Base-by-base conservation (phyloP, 2,113 vertebrate genomes). In the Glaucomys volans region DNA sequence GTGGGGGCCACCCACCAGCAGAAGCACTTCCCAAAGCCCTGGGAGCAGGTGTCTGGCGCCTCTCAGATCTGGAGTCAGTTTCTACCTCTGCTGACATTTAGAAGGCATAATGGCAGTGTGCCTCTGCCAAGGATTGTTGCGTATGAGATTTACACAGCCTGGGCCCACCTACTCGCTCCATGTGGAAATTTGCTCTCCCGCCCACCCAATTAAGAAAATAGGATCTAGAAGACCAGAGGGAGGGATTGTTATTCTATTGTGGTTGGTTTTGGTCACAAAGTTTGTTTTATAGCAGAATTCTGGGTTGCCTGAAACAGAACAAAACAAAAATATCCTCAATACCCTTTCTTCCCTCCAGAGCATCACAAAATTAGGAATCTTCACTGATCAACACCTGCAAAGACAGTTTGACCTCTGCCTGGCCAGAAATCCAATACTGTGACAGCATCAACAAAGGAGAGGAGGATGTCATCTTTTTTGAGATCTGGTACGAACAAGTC, bases 11-110 rank as follows among this genome's bases (percentile, higher is more conserved):
- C 97, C 77, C 67, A 97, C 87, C 96, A 95, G 95, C 97, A 97
- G 98, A 98, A 98, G 97, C 97, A 91, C 95, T 87, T 95, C 97
- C 97, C 97, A 95, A 96, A 98, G 94, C 95, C 69, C 95, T 87
- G 97, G 97, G 97, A 98, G 97, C 98, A 99, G 98, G 98, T 98
- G 98, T 98, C 98, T 99, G 98, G 98, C 98, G 66, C 98, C 96
- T 97, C 96, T 7, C 75, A 77, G 95, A 97, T 96, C 93, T 98
- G 98, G 98, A 98, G 96, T 96, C 35, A 24, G 95, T 97, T 98
- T 97, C 98, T 98, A 95, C 94, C 95, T 97, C 98, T 50, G 90
- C 92, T 98, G 98, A 99, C 98, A 99, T 98, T 99, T 98, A 98
- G 97, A 98, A 98, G 95, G 97, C 98, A 98, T 98, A 98, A 98